A percentile compares a stretch with the other conserved stretches of the same genome.
Evolutionary conservation across 2,888 invertebrate species (phyloP).

Genomic region (Heliconius ethilla): DNA sequence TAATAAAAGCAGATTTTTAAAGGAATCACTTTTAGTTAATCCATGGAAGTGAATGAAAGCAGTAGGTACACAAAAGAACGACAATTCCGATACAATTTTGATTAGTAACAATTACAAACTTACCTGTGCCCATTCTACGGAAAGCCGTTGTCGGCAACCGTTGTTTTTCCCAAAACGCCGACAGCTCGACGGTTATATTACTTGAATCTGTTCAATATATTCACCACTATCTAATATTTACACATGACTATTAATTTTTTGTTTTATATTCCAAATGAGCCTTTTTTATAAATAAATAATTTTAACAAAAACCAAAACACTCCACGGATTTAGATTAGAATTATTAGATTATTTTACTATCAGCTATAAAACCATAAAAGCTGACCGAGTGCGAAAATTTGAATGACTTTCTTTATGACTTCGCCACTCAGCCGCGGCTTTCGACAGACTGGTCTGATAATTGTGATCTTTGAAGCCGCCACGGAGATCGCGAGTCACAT

Average conservation of each 20-base stretch:
- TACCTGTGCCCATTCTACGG: constrained; percentile 89
- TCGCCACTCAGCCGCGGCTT: constrained; percentile 76
- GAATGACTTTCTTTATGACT: constrained; percentile 71
- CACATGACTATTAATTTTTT: constrained; percentile 33
- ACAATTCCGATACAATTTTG: not conserved
- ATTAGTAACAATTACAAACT: constrained; percentile 46
- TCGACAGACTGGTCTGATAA: constrained; percentile 81
- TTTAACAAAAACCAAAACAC: not conserved
- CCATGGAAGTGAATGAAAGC: too few relatives aligned
- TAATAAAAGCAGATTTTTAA: too few relatives aligned
- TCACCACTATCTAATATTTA: constrained; percentile 46
- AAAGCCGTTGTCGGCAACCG: constrained; percentile 82
- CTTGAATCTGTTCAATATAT: constrained; percentile 46
- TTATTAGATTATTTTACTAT: not conserved
- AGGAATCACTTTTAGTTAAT: too few relatives aligned
- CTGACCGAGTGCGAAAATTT: constrained; percentile 36
- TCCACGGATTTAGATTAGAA: not conserved
- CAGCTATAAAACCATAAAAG: constrained; percentile 47
- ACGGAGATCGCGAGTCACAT: constrained; percentile 81
- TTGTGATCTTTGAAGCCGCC: constrained; percentile 81
- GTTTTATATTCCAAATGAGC: not conserved
- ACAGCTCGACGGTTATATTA: constrained; percentile 67
- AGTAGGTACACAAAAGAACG: too few relatives aligned
- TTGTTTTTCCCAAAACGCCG: constrained; percentile 84
- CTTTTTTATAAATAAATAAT: not conserved